Evolutionary conservation across 2,888 invertebrate genomes (phyloP), one percentile per base, ranked within the genome.

Genomic region (Troides oblongomaculatus): DNA sequence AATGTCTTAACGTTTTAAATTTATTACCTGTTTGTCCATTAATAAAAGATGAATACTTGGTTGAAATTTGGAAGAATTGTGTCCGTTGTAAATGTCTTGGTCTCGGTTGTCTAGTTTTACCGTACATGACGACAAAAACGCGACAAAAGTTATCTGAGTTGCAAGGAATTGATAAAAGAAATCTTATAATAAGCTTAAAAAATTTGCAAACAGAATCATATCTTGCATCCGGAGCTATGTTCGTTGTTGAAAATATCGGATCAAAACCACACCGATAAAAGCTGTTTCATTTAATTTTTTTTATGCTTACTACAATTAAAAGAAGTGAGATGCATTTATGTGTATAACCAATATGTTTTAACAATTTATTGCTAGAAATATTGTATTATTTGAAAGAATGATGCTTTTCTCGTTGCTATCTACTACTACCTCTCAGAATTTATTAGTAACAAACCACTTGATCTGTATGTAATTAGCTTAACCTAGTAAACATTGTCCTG

Each of bases 51-150:
- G 88, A 89, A 70, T 92, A 92, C 76, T 81, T 93, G 71, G 78
- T 86, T 69, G 88, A 89, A 77, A 88, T 93, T 75, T 93, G 93
- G 92, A 89, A 87, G 75, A 86, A 92, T 76, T 92, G 92, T 78
- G 75, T 93, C 12, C 84, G 91, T 71, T 88, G 88, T 73, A 92
- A 91, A 79, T 86, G 86, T 71, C 81, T 84, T 72, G 92, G 92
- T 58, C 77, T 93, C 67, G 93, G 90, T 57, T 90, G 91, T 74
- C 82, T 93, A 76, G 78, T 92, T 71, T 79, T 93, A 76, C 93
- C 93, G 17, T 93, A 93, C 70, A 89, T 93, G 84, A 86, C 88
- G 30, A 75, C 81, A 12, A 77, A 88, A 78, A 83, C 85, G 56
- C 83, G 92, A 65, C 84, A 87, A 76, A 81, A 83, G 21, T 77